Base-by-base conservation (phyloP, 1,140 invertebrate genomes). In the Calosoma granatense region DNA sequence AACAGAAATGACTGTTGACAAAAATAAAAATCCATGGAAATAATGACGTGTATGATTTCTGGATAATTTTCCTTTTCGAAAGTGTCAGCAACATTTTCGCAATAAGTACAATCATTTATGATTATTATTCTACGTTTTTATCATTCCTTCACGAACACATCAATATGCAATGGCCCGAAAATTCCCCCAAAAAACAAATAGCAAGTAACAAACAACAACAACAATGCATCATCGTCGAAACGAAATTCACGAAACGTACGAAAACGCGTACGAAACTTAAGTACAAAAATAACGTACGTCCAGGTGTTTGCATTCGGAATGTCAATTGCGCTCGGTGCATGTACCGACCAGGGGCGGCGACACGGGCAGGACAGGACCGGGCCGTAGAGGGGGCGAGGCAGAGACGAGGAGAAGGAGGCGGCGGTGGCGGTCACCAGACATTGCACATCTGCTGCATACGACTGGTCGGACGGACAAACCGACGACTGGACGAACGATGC, bases 301-400 rank as follows among this genome's bases (percentile, higher is more conserved):
- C 41, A 47, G 41, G 41, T 47, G 41, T 47, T 47, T 47, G 41
- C 41, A 47, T 47, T 47, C 41, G 41, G 41, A 47, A 47, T 47
- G 41, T 17, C 41, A 47, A 47, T 47, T 47, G 41, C 41, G 15
- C 15, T 47, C 26, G 26, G n/a, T 6, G n/a, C n/a, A n/a, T n/a
- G n/a, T 9, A 9, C n/a, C 26, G n/a, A 36, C 26, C 26, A 36
- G n/a, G n/a, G 26, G 6, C 26, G 26, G 26, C n/a, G 26, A 36
- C 26, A 36, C 6, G 26, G 26, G 6, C 6, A 36, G 26, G n/a
- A 6, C 6, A 36, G 6, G 6, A 6, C 6, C n/a, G 6, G 26
- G 26, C n/a, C 6, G 26, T 36, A n/a, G 26, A 36, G 26, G 26
- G n/a, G 26, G n/a, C 26, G 26, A n/a, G n/a, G n/a, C n/a, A n/a